A percentile compares a stretch with the other conserved stretches of the same genome.
These are phyloP conservation scores for Papilio machaon DNA, from an alignment of 1,140 invertebrate species.

Conservation along the genomic window DNA sequence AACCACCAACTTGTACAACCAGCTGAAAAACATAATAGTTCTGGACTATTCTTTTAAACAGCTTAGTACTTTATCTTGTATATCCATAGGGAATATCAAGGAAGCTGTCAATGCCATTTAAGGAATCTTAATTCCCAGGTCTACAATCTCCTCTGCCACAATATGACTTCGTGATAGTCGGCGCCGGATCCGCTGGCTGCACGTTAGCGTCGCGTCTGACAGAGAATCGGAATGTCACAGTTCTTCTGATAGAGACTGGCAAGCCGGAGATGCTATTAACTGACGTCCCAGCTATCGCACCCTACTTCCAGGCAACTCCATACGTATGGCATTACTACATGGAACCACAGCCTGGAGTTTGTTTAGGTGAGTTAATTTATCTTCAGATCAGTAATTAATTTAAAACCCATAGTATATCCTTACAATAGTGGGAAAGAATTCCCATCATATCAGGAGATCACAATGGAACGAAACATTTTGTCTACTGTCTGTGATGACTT, in stretches of 20 bases:
- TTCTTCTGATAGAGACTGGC: slow-evolving; percentile 86
- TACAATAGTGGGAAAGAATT: too few species aligned
- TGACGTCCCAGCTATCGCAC: slow-evolving; percentile 85
- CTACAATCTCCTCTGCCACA: slow-evolving; percentile 61
- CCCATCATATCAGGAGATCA: too few species aligned
- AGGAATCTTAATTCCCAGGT: slow-evolving; percentile 51
- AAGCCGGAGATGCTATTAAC: slow-evolving; percentile 86
- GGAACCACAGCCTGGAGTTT: slow-evolving; percentile 84
- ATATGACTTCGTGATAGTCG: slow-evolving; percentile 94
- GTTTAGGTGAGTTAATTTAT: slow-evolving; percentile 72
- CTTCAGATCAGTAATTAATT: background rate
- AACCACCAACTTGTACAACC: too few species aligned
- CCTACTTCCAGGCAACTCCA: slow-evolving; percentile 83
- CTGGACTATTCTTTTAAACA: too few species aligned
- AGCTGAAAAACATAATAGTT: too few species aligned
- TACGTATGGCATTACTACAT: slow-evolving; percentile 89
- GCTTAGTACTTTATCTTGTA: too few species aligned
- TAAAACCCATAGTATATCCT: too few species aligned
- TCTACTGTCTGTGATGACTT: too few species aligned
- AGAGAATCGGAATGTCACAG: slow-evolving; percentile 83
- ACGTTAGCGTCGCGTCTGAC: slow-evolving; percentile 84
- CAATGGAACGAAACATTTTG: too few species aligned
- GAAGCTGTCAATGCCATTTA: too few species aligned
- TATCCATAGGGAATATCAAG: too few species aligned
- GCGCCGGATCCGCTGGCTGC: slow-evolving; percentile 86